Percentiles rank a stretch among this genome's conserved stretches.
Evolutionary conservation across 2,888 invertebrate species (phyloP).

Genomic region (Lasioglossum villosulum): DNA sequence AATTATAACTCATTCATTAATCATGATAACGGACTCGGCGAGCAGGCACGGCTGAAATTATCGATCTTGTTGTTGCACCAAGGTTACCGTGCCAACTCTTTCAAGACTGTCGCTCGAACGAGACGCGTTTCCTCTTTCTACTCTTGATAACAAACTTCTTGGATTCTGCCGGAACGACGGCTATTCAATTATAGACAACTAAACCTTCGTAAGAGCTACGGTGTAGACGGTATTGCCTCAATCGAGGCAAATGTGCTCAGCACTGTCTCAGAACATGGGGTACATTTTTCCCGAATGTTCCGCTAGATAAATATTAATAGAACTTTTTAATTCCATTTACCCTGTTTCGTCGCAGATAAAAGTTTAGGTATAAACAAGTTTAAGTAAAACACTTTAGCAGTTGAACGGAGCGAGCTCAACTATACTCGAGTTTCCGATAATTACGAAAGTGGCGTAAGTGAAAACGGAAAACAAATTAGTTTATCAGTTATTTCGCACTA

Average conservation of each 20-base stretch:
- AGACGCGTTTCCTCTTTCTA: background rate
- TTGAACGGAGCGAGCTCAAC: background rate
- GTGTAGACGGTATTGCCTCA: no score
- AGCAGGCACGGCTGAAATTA: slow-evolving; percentile 15
- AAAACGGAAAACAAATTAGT: no score
- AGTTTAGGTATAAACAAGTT: no score
- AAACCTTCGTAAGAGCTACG: background rate
- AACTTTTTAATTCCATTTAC: background rate
- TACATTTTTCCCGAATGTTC: background rate
- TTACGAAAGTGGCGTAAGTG: no score
- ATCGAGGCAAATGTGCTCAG: no score
- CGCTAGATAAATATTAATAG: background rate
- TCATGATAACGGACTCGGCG: slow-evolving; percentile 19
- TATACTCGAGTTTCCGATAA: background rate
- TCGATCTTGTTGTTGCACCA: slow-evolving; percentile 30
- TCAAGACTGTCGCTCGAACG: background rate
- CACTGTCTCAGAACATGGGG: background rate
- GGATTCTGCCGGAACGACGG: background rate
- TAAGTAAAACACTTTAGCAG: background rate
- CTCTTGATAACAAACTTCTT: background rate
- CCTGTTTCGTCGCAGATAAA: background rate
- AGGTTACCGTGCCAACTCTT: slow-evolving; percentile 17
- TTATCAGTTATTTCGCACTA: no score
- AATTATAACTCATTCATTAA: slow-evolving; percentile 47
- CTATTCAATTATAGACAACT: background rate